Conservation (phyloP, 2,888 invertebrate species). For the Lutraria lutraria region DNA sequence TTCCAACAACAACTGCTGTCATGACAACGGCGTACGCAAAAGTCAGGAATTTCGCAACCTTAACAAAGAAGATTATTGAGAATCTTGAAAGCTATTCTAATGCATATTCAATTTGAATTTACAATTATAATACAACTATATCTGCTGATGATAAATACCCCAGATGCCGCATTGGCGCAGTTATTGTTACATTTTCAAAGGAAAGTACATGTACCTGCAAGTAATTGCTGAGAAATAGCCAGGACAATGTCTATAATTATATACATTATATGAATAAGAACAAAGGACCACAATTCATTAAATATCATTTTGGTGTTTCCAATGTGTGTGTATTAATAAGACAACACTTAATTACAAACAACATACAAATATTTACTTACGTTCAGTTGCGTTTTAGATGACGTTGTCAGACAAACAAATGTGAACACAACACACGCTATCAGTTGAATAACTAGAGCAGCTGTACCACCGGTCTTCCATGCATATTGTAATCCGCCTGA, state of each 20-base stretch:
- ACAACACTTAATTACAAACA: not conserved
- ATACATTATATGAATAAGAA: too few relatives aligned
- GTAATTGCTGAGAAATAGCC: too few relatives aligned
- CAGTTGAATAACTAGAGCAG: constrained; percentile 74
- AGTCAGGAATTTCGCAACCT: constrained; percentile 82
- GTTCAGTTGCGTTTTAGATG: constrained; percentile 77
- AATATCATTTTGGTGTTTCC: too few relatives aligned
- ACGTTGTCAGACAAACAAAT: constrained; percentile 74
- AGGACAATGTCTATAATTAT: too few relatives aligned
- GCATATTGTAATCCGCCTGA: constrained; percentile 81
- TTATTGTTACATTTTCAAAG: too few relatives aligned
- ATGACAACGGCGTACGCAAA: constrained; percentile 82
- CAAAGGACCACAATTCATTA: too few relatives aligned
- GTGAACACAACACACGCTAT: constrained; percentile 70
- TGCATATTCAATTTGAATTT: not conserved
- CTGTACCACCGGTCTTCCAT: constrained; percentile 71
- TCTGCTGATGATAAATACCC: too few relatives aligned
- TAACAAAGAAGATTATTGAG: constrained; percentile 6
- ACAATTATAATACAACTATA: too few relatives aligned
- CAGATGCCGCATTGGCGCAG: too few relatives aligned
- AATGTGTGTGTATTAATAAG: too few relatives aligned
- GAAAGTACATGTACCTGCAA: too few relatives aligned
- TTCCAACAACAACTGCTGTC: constrained; percentile 83
- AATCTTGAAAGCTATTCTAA: too few relatives aligned
- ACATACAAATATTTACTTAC: constrained; percentile 64